Evolutionary conservation across 1,140 invertebrate genomes (phyloP).

Genomic region (Microplitis demolitor): DNA sequence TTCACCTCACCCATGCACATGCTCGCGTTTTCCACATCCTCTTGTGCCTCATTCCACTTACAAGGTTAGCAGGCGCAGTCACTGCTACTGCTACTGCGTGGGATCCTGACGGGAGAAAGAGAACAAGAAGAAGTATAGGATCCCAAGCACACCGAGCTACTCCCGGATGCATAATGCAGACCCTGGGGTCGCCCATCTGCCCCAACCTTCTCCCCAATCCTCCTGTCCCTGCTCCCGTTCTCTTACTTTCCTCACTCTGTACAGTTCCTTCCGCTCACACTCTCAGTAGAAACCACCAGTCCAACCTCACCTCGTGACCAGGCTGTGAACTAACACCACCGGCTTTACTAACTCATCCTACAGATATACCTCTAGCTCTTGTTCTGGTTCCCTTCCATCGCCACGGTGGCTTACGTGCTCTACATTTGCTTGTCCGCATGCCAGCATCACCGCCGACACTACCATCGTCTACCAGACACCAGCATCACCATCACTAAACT

Average conservation of each 20-base stretch:
- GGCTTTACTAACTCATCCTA: constrained; percentile 10
- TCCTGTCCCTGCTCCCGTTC: too few relatives aligned
- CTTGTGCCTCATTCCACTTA: too few relatives aligned
- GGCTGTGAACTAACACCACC: constrained; percentile 40
- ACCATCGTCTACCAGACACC: background rate
- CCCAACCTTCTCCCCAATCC: background rate
- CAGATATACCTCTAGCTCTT: background rate
- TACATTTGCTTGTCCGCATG: constrained; percentile 22
- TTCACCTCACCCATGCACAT: background rate
- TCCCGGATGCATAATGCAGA: constrained; percentile 51
- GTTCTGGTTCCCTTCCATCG: background rate
- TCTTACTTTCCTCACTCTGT: background rate
- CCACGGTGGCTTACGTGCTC: constrained; percentile 25
- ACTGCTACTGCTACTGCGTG: background rate
- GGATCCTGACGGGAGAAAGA: too few relatives aligned
- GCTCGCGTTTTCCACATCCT: too few relatives aligned
- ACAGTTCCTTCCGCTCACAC: background rate
- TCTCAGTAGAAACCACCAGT: constrained; percentile 1
- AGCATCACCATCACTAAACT: background rate
- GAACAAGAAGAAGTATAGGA: background rate
- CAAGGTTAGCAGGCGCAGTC: too few relatives aligned
- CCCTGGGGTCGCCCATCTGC: constrained; percentile 31
- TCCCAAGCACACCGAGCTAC: constrained; percentile 9
- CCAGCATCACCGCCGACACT: background rate
- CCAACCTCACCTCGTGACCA: constrained; percentile 37